Evolutionary conservation across 2,888 invertebrate species (phyloP).

Genomic region (Lasioglossum figueresi): DNA sequence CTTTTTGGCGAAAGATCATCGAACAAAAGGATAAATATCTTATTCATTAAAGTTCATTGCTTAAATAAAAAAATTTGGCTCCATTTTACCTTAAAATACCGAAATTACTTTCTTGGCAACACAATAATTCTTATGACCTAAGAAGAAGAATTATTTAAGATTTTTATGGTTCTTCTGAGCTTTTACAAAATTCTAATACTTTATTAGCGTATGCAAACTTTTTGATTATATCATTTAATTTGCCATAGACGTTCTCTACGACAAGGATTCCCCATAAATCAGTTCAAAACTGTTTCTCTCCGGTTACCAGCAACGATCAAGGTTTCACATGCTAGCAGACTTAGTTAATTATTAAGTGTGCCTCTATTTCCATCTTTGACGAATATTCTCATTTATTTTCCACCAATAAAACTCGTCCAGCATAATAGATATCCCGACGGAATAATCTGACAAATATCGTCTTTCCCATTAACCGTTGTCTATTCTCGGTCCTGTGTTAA

Average conservation of each 20-base stretch:
- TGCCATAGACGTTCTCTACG: background rate
- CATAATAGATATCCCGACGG: background rate
- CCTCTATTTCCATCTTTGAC: slow-evolving; percentile 12
- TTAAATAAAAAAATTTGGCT: no score
- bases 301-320: background rate
- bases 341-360: slow-evolving; percentile 23
- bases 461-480: slow-evolving; percentile 38
- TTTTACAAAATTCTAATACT: background rate
- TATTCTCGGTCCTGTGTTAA: slow-evolving; percentile 34
- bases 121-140: background rate
- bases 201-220: background rate
- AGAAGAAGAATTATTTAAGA: background rate
- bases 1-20: no score
- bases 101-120: no score
- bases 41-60: no score
- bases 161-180: background rate
- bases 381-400: slow-evolving; percentile 25
- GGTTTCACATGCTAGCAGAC: background rate
- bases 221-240: background rate
- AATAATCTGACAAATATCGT: slow-evolving; percentile 27
- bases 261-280: background rate
- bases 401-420: slow-evolving; percentile 11
- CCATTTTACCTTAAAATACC: no score
- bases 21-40: no score
- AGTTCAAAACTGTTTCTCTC: background rate